Evolutionary conservation across 30 jellyfish, hydroid and myxozoan genomes (phyloP).

Genomic region (Euphysa ruthae): DNA sequence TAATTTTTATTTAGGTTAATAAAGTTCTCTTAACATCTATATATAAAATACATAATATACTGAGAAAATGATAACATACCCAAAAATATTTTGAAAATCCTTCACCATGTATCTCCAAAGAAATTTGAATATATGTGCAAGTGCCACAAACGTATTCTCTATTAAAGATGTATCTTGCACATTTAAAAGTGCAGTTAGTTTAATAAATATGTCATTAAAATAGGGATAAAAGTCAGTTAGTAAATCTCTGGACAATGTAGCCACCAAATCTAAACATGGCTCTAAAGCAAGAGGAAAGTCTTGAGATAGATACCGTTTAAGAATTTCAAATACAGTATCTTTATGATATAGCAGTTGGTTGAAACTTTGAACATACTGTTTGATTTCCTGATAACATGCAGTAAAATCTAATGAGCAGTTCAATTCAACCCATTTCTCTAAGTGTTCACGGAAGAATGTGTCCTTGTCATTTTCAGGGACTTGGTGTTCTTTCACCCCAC

Average conservation of each 20-base stretch:
- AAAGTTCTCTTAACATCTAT: no score
- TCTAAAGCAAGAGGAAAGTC: constrained; percentile 46
- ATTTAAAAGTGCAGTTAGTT: constrained; percentile 10
- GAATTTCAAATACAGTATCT: constrained; percentile 37
- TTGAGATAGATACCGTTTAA: constrained; percentile 19
- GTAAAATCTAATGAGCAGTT: constrained; percentile 61
- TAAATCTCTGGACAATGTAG: constrained; percentile 58
- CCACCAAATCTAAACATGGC: constrained; percentile 70
- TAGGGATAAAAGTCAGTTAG: constrained; percentile 55
- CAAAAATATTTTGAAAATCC: constrained; percentile 37
- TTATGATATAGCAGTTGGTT: constrained; percentile 57
- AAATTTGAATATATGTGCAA: constrained; percentile 70
- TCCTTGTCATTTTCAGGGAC: constrained; percentile 77
- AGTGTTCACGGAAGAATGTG: constrained; percentile 70
- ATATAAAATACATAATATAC: no score
- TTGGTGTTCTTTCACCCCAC: constrained; percentile 32
- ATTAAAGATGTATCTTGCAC: constrained; percentile 52
- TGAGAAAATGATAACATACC: constrained; percentile 32
- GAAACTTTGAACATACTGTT: constrained; percentile 40
- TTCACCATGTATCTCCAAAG: constrained; percentile 64
- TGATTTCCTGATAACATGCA: constrained; percentile 33
- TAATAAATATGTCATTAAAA: constrained; percentile 37
- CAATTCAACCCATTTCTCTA: constrained; percentile 65
- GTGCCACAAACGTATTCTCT: constrained; percentile 55
- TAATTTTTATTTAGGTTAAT: no score